Conservation (phyloP, 1,140 invertebrate species). For the Bombus breviceps region DNA sequence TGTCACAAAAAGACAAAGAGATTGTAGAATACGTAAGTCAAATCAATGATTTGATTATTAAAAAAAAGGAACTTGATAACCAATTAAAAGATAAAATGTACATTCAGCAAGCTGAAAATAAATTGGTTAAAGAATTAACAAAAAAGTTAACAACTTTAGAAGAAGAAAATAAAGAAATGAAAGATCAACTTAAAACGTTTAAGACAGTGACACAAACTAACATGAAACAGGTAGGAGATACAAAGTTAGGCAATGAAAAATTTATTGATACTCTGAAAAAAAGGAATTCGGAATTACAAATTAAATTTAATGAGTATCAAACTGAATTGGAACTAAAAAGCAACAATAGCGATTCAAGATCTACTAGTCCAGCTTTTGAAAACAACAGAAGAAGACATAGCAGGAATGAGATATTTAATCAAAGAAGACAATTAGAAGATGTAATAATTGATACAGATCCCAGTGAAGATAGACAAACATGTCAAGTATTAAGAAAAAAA, state of each 20-base stretch:
- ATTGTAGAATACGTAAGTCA: conserved; percentile 12
- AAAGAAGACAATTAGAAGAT: conserved; percentile 68
- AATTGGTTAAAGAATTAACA: conserved; percentile 29
- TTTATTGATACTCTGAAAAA: not conserved
- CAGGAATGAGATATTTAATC: conserved; percentile 72
- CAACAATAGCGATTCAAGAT: conserved; percentile 54
- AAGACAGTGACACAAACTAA: not conserved
- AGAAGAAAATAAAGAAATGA: conserved; percentile 27
- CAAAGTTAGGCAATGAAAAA: conserved; percentile 19
- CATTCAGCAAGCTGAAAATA: conserved; percentile 36
- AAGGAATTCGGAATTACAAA: conserved; percentile 30
- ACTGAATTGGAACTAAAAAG: conserved; percentile 14
- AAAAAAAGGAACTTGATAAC: conserved; percentile 69
- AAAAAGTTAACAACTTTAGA: conserved; percentile 56
- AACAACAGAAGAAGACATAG: conserved; percentile 59
- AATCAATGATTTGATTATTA: conserved; percentile 49
- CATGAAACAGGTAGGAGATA: not conserved
- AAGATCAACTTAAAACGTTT: not conserved
- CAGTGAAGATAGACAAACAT: conserved; percentile 9
- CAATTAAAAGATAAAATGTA: conserved; percentile 60
- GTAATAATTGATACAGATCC: conserved; percentile 28
- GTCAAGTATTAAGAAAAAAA: conserved; percentile 61
- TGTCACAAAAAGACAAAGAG: conserved; percentile 53
- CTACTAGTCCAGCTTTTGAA: conserved; percentile 65
- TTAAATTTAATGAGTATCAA: conserved; percentile 18